phyloP scores from a whole-genome alignment of 2,888 invertebrate genomes.

The Gryllus longicercus region DNA sequence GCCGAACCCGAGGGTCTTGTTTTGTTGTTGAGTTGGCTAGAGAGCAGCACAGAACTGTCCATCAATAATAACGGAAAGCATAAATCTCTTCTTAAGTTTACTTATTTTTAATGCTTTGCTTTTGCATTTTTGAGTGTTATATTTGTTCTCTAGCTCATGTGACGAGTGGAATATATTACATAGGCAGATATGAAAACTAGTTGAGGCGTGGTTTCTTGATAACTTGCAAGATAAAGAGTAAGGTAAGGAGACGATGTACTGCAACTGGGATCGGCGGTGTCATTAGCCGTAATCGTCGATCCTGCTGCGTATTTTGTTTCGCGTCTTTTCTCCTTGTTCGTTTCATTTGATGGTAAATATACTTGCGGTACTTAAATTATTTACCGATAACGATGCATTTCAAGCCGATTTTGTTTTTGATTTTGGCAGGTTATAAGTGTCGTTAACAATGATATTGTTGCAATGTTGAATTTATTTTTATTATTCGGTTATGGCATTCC shows the following conservation, averaged over 20 bases:
- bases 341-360: too few species aligned
- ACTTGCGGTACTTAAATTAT: too few species aligned
- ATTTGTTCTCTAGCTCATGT: not conserved
- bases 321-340: too few species aligned
- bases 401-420: too few species aligned
- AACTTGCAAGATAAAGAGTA: not conserved
- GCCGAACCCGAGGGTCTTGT: not conserved
- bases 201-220: constrained; percentile 5
- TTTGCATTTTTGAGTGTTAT: not conserved
- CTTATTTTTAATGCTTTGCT: not conserved
- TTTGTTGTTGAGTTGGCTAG: constrained; percentile 24
- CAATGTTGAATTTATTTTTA: too few species aligned
- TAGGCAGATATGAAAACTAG: not conserved
- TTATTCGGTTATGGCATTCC: too few species aligned
- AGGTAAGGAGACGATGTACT: not conserved
- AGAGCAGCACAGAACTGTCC: constrained; percentile 34
- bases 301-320: not conserved
- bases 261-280: not conserved
- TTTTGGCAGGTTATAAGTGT: too few species aligned
- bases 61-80: constrained; percentile 35
- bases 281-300: constrained; percentile 17
- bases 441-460: too few species aligned
- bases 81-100: constrained; percentile 20
- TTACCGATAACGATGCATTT: too few species aligned
- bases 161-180: not conserved